phyloP scores from a whole-genome alignment of 2,113 vertebrate species.

The Galemys pyrenaicus region DNA sequence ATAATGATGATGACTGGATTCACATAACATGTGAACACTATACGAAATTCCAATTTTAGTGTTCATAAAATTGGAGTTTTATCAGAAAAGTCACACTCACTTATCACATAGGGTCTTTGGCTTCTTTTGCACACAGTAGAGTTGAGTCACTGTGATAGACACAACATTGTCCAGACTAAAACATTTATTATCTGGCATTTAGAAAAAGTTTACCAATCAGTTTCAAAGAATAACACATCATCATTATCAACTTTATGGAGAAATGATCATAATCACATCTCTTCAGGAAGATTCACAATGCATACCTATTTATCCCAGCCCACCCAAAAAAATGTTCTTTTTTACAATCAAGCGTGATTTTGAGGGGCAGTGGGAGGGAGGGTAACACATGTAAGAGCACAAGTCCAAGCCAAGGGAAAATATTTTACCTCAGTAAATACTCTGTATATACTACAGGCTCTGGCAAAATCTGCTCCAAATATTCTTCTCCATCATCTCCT shows the following conservation, averaged over 20 bases:
- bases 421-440: slow-evolving; percentile 92
- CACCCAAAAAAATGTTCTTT: neutral
- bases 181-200: neutral
- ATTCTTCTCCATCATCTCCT: slow-evolving; percentile 92
- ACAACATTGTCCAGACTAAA: neutral
- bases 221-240: slow-evolving; percentile 16
- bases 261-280: neutral
- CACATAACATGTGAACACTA: neutral
- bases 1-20: neutral
- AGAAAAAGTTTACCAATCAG: neutral
- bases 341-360: neutral
- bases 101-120: neutral
- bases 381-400: neutral
- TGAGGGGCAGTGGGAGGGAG: neutral
- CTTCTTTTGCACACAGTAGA: neutral
- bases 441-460: slow-evolving; percentile 92
- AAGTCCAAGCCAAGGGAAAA: slow-evolving; percentile 28
- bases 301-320: neutral
- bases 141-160: neutral
- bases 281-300: slow-evolving; percentile 20
- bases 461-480: slow-evolving; percentile 92
- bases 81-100: neutral
- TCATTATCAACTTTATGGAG: neutral
- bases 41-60: slow-evolving; percentile 34
- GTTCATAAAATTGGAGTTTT: neutral